Conservation (phyloP, 2,113 vertebrate genomes). For the Trichechus manatus region DNA sequence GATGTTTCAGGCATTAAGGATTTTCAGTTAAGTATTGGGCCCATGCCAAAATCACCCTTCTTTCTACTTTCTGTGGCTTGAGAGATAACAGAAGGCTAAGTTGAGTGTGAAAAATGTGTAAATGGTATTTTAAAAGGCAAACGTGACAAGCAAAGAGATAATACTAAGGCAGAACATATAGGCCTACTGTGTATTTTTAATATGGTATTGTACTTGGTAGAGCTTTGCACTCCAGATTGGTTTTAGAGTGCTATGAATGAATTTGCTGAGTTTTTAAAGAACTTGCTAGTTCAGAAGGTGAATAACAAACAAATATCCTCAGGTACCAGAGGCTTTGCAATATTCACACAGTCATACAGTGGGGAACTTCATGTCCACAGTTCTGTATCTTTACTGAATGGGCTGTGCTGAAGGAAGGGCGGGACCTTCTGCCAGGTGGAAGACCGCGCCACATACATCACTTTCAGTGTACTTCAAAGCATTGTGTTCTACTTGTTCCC, state of each 20-base stretch:
- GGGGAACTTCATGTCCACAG: background rate
- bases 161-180: fast-evolving
- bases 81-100: background rate
- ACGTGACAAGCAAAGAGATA: background rate
- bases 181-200: background rate
- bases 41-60: background rate
- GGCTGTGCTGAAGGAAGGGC: background rate
- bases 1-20: background rate
- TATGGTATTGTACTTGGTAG: too few relatives aligned
- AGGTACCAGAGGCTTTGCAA: background rate
- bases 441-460: background rate
- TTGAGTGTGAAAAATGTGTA: background rate
- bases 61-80: background rate
- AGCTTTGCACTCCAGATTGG: background rate
- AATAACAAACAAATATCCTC: background rate
- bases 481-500: background rate
- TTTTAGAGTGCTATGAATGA: background rate
- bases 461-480: background rate
- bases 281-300: background rate
- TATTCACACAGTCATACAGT: background rate
- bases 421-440: background rate
- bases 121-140: background rate
- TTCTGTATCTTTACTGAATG: background rate
- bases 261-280: background rate
- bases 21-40: background rate